Base-by-base conservation (phyloP, 2,888 invertebrate species). In the Synanthedon tipuliformis region DNA sequence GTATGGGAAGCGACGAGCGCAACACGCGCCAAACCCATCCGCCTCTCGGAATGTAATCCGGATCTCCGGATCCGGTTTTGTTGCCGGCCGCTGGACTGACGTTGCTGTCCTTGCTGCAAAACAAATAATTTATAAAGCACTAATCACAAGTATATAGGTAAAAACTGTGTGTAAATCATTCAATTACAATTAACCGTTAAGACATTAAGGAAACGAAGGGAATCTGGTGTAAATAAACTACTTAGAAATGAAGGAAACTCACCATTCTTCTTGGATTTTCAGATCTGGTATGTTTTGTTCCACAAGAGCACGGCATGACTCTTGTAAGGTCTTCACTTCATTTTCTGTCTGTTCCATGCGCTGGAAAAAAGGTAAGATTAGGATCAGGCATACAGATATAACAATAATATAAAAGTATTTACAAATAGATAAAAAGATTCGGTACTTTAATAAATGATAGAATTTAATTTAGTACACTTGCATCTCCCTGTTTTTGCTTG, bases 1-100 rank as follows among this genome's bases (percentile, higher is more conserved):
- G 94, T 68, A 94, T 92, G 52, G 94, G 93, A 57, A 94, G 75
- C n/a, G 94, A 91, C 1, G 94, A 90, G 82, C 92, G 92, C 52
- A 93, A 85, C 75, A 93, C 91, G 48, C 94, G 89, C 91, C 92
- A 93, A 57, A 93, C 86, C 92, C 93, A 92, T 4, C 87, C 89
- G 62, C 82, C 87, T 48, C 89, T 70, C 4, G 87, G 79, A 50
- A 89, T 86, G 59, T 88, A 87, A 59, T 86, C 89, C 0, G 91
- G 90, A 62, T 91, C 90, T 10, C 89, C 89, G 7, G 88, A 75
- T 7, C 84, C 87, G 0, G 89, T 89, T 57, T 88, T 90, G 63
- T 75, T 89, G 55, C 75, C 84, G 48, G 74, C 76, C 41, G 78
- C 72, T 3, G 71, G 60, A 11, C 68, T 67, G 41, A 78, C 61